Conservation (phyloP, 1,140 invertebrate genomes). For the Cydia pomonella region DNA sequence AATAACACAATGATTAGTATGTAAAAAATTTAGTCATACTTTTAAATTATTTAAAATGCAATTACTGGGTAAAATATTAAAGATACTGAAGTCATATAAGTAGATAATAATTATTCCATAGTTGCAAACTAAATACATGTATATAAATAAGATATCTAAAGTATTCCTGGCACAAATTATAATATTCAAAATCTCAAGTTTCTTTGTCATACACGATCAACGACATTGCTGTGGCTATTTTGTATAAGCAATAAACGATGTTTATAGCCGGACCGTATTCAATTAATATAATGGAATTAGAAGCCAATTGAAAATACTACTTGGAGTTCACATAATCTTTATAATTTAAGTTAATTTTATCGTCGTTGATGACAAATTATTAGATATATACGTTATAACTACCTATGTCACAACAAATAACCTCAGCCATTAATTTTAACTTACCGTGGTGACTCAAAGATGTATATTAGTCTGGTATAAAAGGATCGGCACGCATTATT, state of each 20-base stretch:
- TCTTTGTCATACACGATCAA: constrained; percentile 28
- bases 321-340: neutral
- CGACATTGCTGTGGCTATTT: constrained; percentile 15
- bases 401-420: constrained; percentile 78
- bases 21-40: no score
- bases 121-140: neutral
- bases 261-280: neutral
- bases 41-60: no score
- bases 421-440: constrained; percentile 73
- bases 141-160: constrained; percentile 21
- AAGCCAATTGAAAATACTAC: neutral
- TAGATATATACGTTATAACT: constrained; percentile 54
- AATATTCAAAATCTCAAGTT: neutral
- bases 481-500: constrained; percentile 78
- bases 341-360: constrained; percentile 36
- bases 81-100: no score
- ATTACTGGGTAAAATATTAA: no score
- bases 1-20: no score
- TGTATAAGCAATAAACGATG: constrained; percentile 14
- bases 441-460: constrained; percentile 75
- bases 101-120: neutral
- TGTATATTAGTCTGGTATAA: constrained; percentile 72
- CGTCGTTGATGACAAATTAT: constrained; percentile 61
- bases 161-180: neutral
- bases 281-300: constrained; percentile 16